Evolutionary conservation across 2,113 vertebrate genomes (phyloP).

Genomic region (Onychostruthus taczanowskii): DNA sequence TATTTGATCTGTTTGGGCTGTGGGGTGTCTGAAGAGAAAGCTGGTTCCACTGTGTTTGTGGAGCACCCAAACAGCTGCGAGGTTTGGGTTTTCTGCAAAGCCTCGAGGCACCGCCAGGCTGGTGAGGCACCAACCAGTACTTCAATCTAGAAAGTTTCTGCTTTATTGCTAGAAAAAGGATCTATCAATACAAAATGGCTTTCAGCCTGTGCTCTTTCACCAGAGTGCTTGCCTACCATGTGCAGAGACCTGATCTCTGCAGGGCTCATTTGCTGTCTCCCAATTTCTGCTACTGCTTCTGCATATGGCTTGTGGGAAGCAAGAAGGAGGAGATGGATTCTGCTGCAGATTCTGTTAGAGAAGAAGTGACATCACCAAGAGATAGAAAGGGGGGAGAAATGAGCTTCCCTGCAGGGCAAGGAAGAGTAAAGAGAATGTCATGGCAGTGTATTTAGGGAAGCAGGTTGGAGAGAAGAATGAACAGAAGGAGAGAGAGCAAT

Average conservation of each 20-base stretch:
- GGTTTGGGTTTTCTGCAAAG: not conserved
- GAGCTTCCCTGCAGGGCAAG: constrained; percentile 27
- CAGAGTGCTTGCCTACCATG: not conserved
- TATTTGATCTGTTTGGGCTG: not conserved
- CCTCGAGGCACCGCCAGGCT: not conserved
- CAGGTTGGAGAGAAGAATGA: constrained; percentile 37
- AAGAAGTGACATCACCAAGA: constrained; percentile 38
- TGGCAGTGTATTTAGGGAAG: not conserved
- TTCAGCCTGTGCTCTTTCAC: not conserved
- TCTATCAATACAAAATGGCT: not conserved
- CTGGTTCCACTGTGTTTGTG: not conserved
- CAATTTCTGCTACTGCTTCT: not conserved
- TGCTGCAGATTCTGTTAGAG: constrained; percentile 1
- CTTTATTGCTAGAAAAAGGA: not conserved
- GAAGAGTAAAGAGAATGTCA: constrained; percentile 28
- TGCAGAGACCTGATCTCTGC: not conserved
- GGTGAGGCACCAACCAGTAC: not conserved
- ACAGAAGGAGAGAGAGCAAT: constrained; percentile 56
- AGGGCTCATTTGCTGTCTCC: not conserved
- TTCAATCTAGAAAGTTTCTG: not conserved
- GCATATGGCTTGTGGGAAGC: not conserved
- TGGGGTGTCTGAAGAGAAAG: not conserved
- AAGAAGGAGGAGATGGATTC: constrained; percentile 3
- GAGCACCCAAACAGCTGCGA: not conserved
- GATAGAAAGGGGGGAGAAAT: not conserved